Evolutionary conservation across 1,140 invertebrate species (phyloP).

Genomic region (Bombyx mandarina): DNA sequence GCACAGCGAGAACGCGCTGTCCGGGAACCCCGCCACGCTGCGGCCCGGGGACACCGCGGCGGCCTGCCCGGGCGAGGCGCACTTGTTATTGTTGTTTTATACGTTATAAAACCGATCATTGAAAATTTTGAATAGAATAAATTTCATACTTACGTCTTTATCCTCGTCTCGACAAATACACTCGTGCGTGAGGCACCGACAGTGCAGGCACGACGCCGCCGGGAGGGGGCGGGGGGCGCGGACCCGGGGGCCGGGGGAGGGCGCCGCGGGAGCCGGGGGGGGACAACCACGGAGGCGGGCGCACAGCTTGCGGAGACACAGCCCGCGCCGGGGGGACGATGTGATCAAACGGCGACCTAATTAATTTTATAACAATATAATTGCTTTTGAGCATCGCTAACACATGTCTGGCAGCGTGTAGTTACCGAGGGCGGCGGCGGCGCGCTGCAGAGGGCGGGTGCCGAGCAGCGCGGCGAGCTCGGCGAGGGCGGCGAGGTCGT

Average conservation of each 20-base stretch:
- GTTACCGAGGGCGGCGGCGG: constrained; percentile 77
- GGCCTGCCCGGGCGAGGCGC: constrained; percentile 10
- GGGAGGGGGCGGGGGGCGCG: constrained; percentile 23
- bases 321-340: constrained; percentile 28
- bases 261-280: constrained; percentile 1
- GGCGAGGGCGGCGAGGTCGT: constrained; percentile 83
- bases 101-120: no score
- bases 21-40: constrained; percentile 71
- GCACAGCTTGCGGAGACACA: constrained; percentile 48
- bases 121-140: no score
- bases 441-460: constrained; percentile 75
- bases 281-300: constrained; percentile 27
- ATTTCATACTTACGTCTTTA: no score
- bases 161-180: no score
- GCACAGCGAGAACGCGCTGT: constrained; percentile 81
- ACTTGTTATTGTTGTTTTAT: not conserved
- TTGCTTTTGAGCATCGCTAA: not conserved
- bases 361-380: not conserved
- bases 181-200: not conserved
- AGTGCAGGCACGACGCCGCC: constrained; percentile 2
- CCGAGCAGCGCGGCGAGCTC: constrained; percentile 90
- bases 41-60: constrained; percentile 4
- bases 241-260: constrained; percentile 3
- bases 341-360: constrained; percentile 37
- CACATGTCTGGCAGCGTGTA: constrained; percentile 33